These are phyloP conservation scores for Dasyprocta punctata DNA, from an alignment of 2,113 vertebrate species.

Conservation along the genomic window DNA sequence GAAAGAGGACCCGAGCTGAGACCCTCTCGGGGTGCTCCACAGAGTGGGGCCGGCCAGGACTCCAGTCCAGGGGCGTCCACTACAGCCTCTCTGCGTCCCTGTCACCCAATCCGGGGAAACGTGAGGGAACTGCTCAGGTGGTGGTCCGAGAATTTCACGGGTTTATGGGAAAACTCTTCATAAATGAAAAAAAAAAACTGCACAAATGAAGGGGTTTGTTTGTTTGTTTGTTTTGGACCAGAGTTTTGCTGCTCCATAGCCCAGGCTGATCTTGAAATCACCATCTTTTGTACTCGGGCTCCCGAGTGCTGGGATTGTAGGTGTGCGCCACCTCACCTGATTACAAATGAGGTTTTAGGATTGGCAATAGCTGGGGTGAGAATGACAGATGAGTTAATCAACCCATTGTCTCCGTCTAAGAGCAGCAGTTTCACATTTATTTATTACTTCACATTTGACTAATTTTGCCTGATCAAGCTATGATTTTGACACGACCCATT, in stretches of 20 bases:
- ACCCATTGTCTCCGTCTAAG: neutral
- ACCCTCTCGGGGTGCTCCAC: neutral
- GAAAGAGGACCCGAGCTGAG: too few relatives aligned
- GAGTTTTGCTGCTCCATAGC: neutral
- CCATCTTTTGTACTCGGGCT: neutral
- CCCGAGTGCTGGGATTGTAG: neutral
- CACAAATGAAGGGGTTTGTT: neutral
- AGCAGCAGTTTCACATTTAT: neutral
- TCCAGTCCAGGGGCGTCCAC: neutral
- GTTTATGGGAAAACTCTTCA: neutral
- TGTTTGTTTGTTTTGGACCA: neutral
- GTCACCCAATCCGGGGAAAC: neutral
- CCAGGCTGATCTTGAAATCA: neutral
- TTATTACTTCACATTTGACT: slow-evolving; percentile 5
- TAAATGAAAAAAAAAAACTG: neutral
- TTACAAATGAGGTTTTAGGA: neutral
- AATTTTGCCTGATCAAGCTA: neutral
- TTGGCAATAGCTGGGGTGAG: too few relatives aligned
- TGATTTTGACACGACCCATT: neutral
- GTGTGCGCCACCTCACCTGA: neutral
- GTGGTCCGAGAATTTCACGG: neutral
- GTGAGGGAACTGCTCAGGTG: neutral
- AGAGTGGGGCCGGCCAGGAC: neutral
- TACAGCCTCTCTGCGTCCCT: neutral
- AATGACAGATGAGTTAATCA: neutral